Evolutionary conservation across 2,888 invertebrate genomes (phyloP), one percentile per base, ranked within the genome.

Genomic region (Ceratothoa steindachneri): DNA sequence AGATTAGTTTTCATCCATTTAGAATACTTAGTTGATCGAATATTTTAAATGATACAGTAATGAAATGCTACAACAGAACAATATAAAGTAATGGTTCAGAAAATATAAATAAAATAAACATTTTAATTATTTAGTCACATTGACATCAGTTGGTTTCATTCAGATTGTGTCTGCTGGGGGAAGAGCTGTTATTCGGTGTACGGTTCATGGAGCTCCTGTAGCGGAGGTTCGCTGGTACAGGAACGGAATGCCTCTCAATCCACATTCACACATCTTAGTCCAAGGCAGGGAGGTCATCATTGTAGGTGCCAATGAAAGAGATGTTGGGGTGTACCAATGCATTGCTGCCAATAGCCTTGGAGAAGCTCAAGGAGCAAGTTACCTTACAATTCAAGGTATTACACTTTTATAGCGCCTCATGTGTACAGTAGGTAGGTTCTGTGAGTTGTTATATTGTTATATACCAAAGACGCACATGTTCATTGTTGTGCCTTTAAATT

Each of bases 241-340:
- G 66, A 72, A 77, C 55, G 77, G 77, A 2, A 12, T 55, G 12
- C 67, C 73, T 30, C 71, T 71, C 22, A 30, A 72, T 2, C 71
- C 31, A 9, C 60, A 73, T 64, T 24, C 51, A 28, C 74, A 68
- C 7, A 65, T 77, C 22, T 24, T 69, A 67, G 71, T 77, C 19
- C 70, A 73, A 64, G 77, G 71, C 24, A 68, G 77, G 9, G 74
- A 77, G 66, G 71, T 77, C n/a, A 69, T 74, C 19, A 51, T 77
- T 27, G n/a, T 70, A 22, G 71, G 69, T 30, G 77, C 74, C 65
- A 71, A 67, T 4, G 77, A 64, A 30, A n/a, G 77, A 22, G 77
- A 77, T 67, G 74, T 74, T 2, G 77, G 77, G 31, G 67, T 77
- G 64, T 77, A 77, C 64, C 77, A 77, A 72, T 77, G 77, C 52